Evolutionary conservation across 2,797 vertebrate species (phyloP), one percentile per base, ranked within the genome.

Genomic region (Neopelma chrysocephalum): DNA sequence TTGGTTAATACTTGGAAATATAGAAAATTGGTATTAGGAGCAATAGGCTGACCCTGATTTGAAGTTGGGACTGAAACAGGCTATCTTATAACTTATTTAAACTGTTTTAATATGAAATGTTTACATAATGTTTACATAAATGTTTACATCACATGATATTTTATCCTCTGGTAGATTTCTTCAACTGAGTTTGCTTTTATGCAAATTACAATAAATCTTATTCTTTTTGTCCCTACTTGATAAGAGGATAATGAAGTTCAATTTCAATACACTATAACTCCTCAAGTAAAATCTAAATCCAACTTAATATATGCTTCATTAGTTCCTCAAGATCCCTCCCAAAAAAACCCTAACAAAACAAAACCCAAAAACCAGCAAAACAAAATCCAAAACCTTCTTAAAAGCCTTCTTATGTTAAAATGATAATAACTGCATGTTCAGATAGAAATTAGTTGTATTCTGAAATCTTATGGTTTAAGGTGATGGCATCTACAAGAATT

Each of bases 271-370:
- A 4, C 32, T 64, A 19, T 80, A 89, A 82, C 81, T 92, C 36
- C 43, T 90, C 75, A 93, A 89, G 38, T 82, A 93, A 96, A 97
- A 95, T 73, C 60, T 91, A 90, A 90, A 89, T 96, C 71, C 25
- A 97, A 91, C 95, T 95, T 97, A 93, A 94, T 92, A 75, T 72
- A 90, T 85, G 50, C 54, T 94, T 96, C 71, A 87, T 31, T 93
- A 94, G 43, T 66, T 92, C 20, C 75, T 57, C 88, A 95, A 94
- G 91, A 61, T 71, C 13, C 94, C 76, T 12, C 3, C 2, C 13
- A 0, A 3, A 53, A 47, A 45, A 58, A 0, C 25, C 3, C 6
- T 14, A 32, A 47, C 5, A 82, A 61, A 76, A 2, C 10, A 68
- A 69, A 61, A 31, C 31, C 38, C 12, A 32, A 13, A 58, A 45